Evolutionary conservation across 2,113 vertebrate species (phyloP).

Genomic region (Saimiri boliviensis): DNA sequence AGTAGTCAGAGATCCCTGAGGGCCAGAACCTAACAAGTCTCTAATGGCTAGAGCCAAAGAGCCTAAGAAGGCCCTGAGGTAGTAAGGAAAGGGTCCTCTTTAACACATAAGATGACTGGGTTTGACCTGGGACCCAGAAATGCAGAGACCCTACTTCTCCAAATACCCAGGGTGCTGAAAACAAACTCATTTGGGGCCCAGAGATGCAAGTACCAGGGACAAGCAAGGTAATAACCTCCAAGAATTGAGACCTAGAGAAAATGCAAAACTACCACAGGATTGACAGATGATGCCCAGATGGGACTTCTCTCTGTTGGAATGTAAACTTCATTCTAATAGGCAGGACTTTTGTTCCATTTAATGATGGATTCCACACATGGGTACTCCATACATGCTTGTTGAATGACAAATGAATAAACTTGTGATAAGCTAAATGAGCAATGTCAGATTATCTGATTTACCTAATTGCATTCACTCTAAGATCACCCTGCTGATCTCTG

Average conservation of each 20-base stretch:
- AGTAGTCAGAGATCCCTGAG: neutral
- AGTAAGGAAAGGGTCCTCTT: neutral
- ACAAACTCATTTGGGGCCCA: neutral
- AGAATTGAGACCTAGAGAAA: neutral
- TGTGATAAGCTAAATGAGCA: neutral
- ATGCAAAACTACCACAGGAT: neutral
- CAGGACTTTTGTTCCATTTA: conserved; percentile 3
- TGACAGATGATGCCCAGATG: neutral
- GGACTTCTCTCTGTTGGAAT: neutral
- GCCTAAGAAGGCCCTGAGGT: neutral
- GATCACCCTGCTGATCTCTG: neutral
- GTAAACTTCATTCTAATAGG: neutral
- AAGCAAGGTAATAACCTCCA: neutral
- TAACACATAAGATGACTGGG: neutral
- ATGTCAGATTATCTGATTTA: neutral
- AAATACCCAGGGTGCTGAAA: neutral
- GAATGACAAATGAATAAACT: neutral
- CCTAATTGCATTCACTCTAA: neutral
- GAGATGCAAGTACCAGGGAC: neutral
- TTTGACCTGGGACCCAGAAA: neutral
- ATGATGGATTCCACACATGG: neutral
- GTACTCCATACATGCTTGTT: neutral
- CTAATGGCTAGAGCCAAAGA: no score
- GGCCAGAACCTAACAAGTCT: neutral
- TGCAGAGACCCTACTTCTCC: neutral